These are phyloP conservation scores for Hydractinia symbiolongicarpus DNA, from an alignment of 30 jellyfish, hydroid and myxozoan genomes.

Conservation along the genomic window DNA sequence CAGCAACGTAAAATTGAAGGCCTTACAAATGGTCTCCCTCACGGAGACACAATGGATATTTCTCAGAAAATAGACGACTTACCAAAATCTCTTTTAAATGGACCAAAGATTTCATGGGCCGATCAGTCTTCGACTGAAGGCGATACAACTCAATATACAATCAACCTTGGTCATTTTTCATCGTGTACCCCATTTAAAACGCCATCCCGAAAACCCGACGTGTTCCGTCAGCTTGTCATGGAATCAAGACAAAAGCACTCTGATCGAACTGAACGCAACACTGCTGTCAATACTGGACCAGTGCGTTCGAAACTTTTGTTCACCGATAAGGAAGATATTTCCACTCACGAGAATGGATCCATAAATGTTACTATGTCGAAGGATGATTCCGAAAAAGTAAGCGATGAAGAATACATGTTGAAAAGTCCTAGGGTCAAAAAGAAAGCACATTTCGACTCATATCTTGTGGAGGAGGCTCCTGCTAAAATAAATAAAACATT, in stretches of 20 bases:
- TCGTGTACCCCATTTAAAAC: conserved; percentile 82
- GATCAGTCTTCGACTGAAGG: conserved; percentile 46
- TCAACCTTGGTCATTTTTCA: conserved; percentile 26
- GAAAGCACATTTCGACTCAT: too few relatives aligned
- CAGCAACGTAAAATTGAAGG: background rate
- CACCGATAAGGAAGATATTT: background rate
- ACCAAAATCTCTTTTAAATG: background rate
- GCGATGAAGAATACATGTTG: too few relatives aligned
- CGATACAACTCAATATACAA: conserved; percentile 18
- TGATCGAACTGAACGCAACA: background rate
- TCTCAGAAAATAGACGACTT: background rate
- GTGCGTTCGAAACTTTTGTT: conserved; percentile 4
- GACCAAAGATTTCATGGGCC: conserved; percentile 75
- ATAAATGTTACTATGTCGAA: too few relatives aligned
- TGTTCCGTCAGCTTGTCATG: conserved; percentile 37
- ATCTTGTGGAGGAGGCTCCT: too few relatives aligned
- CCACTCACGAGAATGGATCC: too few relatives aligned
- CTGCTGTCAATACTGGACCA: background rate
- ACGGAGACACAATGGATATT: background rate
- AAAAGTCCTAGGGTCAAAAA: too few relatives aligned
- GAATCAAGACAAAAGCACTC: conserved; percentile 18
- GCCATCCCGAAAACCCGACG: conserved; percentile 56
- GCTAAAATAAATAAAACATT: too few relatives aligned
- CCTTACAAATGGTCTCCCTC: background rate
- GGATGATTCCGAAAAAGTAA: too few relatives aligned